Evolutionary conservation across 2,888 invertebrate species (phyloP).

Genomic region (Helobdella robusta): DNA sequence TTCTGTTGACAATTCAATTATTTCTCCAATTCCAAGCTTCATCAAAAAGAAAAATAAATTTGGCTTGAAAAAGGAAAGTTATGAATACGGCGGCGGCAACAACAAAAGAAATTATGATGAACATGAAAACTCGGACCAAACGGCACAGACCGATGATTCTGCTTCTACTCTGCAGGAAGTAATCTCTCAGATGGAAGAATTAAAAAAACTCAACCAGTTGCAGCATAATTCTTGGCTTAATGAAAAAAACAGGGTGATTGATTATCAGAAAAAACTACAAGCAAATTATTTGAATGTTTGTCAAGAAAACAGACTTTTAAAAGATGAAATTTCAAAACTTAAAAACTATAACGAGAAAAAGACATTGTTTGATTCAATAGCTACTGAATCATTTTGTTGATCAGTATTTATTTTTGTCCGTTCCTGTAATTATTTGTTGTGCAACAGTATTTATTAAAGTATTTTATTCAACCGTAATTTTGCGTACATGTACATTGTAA

Average conservation of each 20-base stretch:
- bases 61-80: too few relatives aligned
- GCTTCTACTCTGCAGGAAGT: not conserved
- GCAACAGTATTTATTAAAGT: too few relatives aligned
- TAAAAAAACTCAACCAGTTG: constrained; percentile 1
- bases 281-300: constrained; percentile 9
- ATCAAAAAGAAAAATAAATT: too few relatives aligned
- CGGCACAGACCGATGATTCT: not conserved
- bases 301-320: not conserved
- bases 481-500: too few relatives aligned
- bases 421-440: too few relatives aligned
- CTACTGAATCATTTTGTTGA: constrained; percentile 12
- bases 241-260: constrained; percentile 2
- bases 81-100: not conserved
- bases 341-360: not conserved
- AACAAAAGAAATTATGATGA: not conserved
- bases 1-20: too few relatives aligned
- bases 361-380: not conserved
- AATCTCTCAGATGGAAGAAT: constrained; percentile 11
- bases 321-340: not conserved
- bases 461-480: too few relatives aligned
- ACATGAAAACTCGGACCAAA: not conserved
- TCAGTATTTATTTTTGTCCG: too few relatives aligned
- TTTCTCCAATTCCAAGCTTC: too few relatives aligned
- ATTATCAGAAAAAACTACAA: constrained; percentile 13
- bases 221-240: constrained; percentile 3